Base-by-base conservation (phyloP, 2,113 vertebrate genomes). In the Clarias macrocephalus region DNA sequence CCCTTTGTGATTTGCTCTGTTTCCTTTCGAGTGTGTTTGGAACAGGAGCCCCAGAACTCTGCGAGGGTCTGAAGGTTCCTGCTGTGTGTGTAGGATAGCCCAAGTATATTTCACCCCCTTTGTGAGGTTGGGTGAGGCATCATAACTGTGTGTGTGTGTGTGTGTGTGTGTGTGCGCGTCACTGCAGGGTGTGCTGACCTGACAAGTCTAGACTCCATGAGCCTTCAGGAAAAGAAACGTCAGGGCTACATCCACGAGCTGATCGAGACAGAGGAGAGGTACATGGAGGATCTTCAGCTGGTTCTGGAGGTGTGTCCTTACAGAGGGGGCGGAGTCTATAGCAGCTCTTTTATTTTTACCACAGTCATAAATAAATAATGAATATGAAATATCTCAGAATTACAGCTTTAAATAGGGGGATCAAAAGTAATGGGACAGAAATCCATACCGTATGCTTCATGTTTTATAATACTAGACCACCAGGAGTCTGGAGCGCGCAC, bases 201-300 rank as follows among this genome's bases (percentile, higher is more conserved):
- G 79, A 96, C 95, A 4, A 96, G 96, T 84, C 95, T 98, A 90
- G 97, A 99, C 90, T 95, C 96, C 0, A 94, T 98, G 96, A 96
- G 95, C n/a, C 95, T 96, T 0, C 94, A 95, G 89, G 98, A 99
- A 93, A 96, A 96, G 93, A 99, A 99, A 59, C 95, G 98, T 62
- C 98, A 99, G 91, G 98, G 96, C 84, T 99, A 99, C 91, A 98
- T 99, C 82, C 97, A 99, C 0, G 98, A 99, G 89, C 96, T 99
- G 90, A 95, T 99, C 19, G 94, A 97, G 93, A 97, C 98, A 0
- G 98, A 99, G 83, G 97, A 99, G 88, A 95, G 94, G 87, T 99
- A 99, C 8, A 94, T 97, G 94, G 96, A 97, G 0, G 98, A 99
- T 85, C 94, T 99, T 52, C 96, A 97, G 92, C 96, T 98, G 0